A percentile compares a stretch with the other conserved stretches of the same genome.
Conservation (phyloP, 2,113 vertebrate genomes). For the Pipra filicauda region DNA sequence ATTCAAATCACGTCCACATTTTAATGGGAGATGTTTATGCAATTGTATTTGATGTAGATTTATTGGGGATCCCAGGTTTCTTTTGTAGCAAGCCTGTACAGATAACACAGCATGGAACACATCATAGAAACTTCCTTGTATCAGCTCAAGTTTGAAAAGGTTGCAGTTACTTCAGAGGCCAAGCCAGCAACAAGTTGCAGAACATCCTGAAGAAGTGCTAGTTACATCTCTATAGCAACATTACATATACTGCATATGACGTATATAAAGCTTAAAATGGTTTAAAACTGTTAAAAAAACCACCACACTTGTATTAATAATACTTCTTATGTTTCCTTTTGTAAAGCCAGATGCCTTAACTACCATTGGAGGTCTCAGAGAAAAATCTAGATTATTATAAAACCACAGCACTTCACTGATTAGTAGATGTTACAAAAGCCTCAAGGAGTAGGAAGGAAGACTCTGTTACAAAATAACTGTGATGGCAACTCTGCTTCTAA, state of each 20-base stretch:
- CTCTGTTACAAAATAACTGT: neutral
- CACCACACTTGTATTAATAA: neutral
- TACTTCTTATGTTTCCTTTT: neutral
- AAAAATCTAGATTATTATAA: neutral
- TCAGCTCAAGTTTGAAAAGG: neutral
- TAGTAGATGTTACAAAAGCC: neutral
- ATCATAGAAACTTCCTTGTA: neutral
- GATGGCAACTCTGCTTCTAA: neutral
- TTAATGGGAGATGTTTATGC: neutral
- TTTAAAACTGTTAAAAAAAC: neutral
- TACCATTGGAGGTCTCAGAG: neutral
- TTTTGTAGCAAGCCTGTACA: neutral
- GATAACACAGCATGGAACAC: neutral
- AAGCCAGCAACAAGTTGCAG: neutral
- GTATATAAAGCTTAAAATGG: neutral
- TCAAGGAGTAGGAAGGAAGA: neutral
- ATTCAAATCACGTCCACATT: neutral
- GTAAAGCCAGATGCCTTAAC: conserved; percentile 51
- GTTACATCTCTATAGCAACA: neutral
- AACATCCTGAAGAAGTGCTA: neutral
- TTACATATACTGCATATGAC: neutral
- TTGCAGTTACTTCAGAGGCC: neutral
- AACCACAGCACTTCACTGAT: neutral
- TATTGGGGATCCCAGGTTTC: conserved; percentile 31
- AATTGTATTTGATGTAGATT: neutral